Conservation (phyloP, 2,888 invertebrate genomes). For the Nemoura dubitans region DNA sequence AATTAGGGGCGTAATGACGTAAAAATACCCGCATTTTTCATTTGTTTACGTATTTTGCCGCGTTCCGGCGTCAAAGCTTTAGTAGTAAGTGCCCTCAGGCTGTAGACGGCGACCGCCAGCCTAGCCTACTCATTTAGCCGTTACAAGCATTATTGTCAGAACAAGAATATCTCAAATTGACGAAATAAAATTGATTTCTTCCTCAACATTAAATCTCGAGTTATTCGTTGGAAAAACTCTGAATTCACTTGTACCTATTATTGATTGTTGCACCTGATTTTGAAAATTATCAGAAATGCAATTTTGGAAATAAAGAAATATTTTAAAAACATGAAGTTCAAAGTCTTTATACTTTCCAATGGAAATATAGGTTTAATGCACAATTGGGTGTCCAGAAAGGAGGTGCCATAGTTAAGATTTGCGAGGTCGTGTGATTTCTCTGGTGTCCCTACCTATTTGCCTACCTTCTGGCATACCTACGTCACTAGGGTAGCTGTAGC, state of each 20-base stretch:
- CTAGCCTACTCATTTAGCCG: constrained; percentile 34
- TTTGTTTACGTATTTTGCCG: constrained; percentile 39
- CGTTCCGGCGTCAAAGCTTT: constrained; percentile 45
- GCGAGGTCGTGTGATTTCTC: too few species aligned
- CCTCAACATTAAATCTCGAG: background rate
- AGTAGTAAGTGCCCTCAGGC: background rate
- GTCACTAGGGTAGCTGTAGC: too few species aligned
- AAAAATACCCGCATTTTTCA: constrained; percentile 35
- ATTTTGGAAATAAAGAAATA: constrained; percentile 33
- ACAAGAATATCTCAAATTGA: constrained; percentile 15
- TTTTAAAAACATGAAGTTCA: constrained; percentile 17
- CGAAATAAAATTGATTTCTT: background rate
- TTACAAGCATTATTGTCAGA: constrained; percentile 16
- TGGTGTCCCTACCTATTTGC: too few species aligned
- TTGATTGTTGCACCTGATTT: constrained; percentile 18
- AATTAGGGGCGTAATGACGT: constrained; percentile 43
- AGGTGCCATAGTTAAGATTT: too few species aligned
- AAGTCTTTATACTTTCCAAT: background rate
- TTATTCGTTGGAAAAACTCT: background rate
- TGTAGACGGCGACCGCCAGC: background rate
- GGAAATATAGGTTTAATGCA: background rate
- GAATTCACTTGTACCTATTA: background rate
- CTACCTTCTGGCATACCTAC: too few species aligned
- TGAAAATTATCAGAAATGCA: constrained; percentile 25
- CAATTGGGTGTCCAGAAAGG: background rate